A percentile compares a stretch with the other conserved stretches of the same genome.
These are phyloP conservation scores for Orestias chungarensis DNA, from an alignment of 2,797 vertebrate species.

Conservation along the genomic window DNA sequence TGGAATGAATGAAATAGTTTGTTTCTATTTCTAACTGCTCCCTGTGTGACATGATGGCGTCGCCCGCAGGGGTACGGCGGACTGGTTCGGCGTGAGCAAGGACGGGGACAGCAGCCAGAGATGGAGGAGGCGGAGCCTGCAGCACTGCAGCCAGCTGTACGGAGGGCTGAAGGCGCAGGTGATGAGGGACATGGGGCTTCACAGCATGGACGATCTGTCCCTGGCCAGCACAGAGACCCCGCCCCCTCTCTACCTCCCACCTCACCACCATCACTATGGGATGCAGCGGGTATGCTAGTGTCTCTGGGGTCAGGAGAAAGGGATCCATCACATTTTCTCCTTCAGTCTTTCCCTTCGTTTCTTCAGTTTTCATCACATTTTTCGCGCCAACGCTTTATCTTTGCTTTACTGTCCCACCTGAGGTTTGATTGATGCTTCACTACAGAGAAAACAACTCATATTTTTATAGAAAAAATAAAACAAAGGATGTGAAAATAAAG, in stretches of 20 bases:
- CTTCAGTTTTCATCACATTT: constrained; percentile 16
- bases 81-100: constrained; percentile 98
- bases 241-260: constrained; percentile 90
- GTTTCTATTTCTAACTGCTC: neutral
- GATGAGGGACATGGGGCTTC: constrained; percentile 93
- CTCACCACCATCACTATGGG: constrained; percentile 86
- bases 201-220: constrained; percentile 95
- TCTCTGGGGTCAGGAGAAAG: neutral
- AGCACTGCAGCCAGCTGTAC: constrained; percentile 95
- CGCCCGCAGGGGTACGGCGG: constrained; percentile 91
- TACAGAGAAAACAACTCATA: neutral
- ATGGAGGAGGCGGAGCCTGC: constrained; percentile 95
- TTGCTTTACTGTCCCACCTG: neutral
- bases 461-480: neutral
- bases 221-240: constrained; percentile 95
- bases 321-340: constrained; percentile 6
- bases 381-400: too few species aligned
- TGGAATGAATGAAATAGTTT: neutral
- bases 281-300: constrained; percentile 90
- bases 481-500: too few species aligned
- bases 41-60: neutral
- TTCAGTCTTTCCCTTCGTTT: constrained; percentile 23
- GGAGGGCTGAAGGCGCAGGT: constrained; percentile 95
- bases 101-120: constrained; percentile 91
- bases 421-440: neutral